phyloP scores from a whole-genome alignment of 2,113 vertebrate species.

The Phyllopteryx taeniolatus region DNA sequence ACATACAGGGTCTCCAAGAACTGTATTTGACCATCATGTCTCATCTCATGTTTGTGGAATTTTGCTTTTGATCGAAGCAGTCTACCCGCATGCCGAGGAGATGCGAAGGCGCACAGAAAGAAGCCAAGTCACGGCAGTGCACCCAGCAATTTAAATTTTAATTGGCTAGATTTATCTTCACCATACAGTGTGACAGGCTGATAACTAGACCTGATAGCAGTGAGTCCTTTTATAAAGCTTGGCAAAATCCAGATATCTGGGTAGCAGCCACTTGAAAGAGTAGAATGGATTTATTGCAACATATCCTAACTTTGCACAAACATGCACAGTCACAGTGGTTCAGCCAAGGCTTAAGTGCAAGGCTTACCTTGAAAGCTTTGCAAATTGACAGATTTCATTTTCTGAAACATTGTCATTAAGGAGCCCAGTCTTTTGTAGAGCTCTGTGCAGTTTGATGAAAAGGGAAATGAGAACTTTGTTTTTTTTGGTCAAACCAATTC shows the following conservation, averaged over 20 bases:
- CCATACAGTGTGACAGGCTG: constrained; percentile 70
- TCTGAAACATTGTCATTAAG: constrained; percentile 25
- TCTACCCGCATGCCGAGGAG: constrained; percentile 24
- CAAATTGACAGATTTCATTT: constrained; percentile 41
- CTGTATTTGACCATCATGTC: constrained; percentile 23
- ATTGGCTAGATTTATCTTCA: constrained; percentile 80
- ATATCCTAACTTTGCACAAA: constrained; percentile 46
- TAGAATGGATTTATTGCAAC: constrained; percentile 56
- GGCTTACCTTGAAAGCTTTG: constrained; percentile 27
- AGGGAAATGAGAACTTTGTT: not conserved
- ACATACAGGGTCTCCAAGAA: not conserved
- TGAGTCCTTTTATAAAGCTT: constrained; percentile 58
- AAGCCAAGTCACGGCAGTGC: constrained; percentile 65
- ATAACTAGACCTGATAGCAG: constrained; percentile 71
- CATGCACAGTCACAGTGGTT: constrained; percentile 31
- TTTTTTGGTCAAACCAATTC: not conserved
- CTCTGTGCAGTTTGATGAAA: not conserved
- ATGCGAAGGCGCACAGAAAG: constrained; percentile 38
- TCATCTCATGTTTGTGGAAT: constrained; percentile 15
- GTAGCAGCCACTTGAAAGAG: constrained; percentile 33
- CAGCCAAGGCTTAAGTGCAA: constrained; percentile 36
- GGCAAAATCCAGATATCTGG: constrained; percentile 54
- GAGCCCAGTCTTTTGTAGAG: constrained; percentile 9
- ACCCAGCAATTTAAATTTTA: constrained; percentile 77
- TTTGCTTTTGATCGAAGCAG: constrained; percentile 15